These are phyloP conservation scores for Zaprionus capensis DNA, from an alignment of 1,140 invertebrate genomes.

Conservation along the genomic window DNA sequence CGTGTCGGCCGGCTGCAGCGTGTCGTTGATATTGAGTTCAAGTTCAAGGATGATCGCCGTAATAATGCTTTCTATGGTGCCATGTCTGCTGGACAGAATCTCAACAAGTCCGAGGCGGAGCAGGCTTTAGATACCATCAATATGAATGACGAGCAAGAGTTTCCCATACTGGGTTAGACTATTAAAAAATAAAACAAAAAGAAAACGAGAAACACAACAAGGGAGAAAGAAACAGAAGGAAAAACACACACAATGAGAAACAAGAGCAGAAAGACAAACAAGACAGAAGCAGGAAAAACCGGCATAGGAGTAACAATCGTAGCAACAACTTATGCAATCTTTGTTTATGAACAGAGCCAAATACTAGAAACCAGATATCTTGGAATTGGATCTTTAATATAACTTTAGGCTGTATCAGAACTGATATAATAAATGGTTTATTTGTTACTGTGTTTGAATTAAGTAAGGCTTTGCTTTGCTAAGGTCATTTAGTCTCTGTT, in stretches of 20 bases:
- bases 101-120: conserved; percentile 2
- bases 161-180: conserved; percentile 92
- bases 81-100: conserved; percentile 11
- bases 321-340: background rate
- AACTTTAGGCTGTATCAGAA: too few species aligned
- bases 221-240: background rate
- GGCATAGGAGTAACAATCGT: background rate
- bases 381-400: too few species aligned
- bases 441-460: too few species aligned
- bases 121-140: conserved; percentile 89
- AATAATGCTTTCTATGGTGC: conserved; percentile 51
- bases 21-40: conserved; percentile 93
- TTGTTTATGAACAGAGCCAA: too few species aligned
- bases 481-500: too few species aligned
- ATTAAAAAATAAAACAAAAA: too few species aligned
- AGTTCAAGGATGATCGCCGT: conserved; percentile 91
- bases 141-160: conserved; percentile 96
- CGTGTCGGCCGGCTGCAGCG: conserved; percentile 93
- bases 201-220: background rate
- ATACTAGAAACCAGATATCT: too few species aligned
- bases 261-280: background rate
- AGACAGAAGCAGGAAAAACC: background rate
- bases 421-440: too few species aligned
- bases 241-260: background rate
- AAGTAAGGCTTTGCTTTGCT: too few species aligned